A percentile compares a stretch with the other conserved stretches of the same genome.
phyloP scores from a whole-genome alignment of 2,113 vertebrate species.

The Rhinichthys klamathensis region DNA sequence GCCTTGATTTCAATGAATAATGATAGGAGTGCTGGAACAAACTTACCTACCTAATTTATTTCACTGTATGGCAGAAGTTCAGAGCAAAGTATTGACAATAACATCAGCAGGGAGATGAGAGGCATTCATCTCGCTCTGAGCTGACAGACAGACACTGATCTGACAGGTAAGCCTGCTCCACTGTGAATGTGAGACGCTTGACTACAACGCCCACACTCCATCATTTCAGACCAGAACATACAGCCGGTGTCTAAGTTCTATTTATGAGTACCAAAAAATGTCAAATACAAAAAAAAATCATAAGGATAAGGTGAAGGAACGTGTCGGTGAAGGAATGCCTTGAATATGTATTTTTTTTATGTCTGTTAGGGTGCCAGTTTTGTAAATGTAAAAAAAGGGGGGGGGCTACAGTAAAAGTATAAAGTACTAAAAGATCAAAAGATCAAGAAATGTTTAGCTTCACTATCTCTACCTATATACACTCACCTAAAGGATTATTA shows the following conservation, averaged over 20 bases:
- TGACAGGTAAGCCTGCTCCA: slow-evolving; percentile 11
- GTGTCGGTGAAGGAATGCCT: neutral
- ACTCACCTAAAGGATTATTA: too few relatives aligned
- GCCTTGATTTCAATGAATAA: neutral
- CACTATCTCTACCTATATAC: too few relatives aligned
- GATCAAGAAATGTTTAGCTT: too few relatives aligned
- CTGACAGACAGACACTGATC: slow-evolving; percentile 31
- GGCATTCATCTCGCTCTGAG: slow-evolving; percentile 9
- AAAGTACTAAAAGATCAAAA: too few relatives aligned
- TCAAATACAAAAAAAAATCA: neutral
- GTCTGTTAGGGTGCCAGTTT: too few relatives aligned
- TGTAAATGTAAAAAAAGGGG: too few relatives aligned
- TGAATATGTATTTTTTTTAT: neutral
- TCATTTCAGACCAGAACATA: neutral
- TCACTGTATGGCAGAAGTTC: slow-evolving; percentile 2
- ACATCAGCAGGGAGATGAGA: slow-evolving; percentile 29
- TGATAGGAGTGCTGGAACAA: neutral
- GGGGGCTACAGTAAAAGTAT: too few relatives aligned
- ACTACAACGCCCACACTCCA: neutral
- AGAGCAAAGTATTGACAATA: slow-evolving; percentile 2
- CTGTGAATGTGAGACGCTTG: neutral
- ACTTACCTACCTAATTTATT: neutral
- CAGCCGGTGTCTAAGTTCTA: neutral
- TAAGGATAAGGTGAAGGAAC: neutral
- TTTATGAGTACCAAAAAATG: neutral